A percentile compares a stretch with the other conserved stretches of the same genome.
phyloP scores from a whole-genome alignment of 2,797 vertebrate species.

The Esox lucius region DNA sequence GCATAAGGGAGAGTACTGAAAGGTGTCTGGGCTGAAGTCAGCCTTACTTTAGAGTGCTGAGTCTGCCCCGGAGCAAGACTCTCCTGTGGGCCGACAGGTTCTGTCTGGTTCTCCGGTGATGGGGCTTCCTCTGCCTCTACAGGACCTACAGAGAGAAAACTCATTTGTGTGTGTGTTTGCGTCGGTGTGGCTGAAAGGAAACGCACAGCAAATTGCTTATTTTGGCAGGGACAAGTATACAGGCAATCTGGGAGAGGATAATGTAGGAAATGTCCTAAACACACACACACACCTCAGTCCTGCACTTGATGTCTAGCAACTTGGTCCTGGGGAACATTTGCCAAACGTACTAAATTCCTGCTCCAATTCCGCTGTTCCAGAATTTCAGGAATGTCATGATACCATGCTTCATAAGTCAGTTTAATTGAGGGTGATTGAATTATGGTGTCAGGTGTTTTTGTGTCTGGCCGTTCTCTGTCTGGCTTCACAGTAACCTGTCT shows the following conservation, averaged over 20 bases:
- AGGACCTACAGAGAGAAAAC: slow-evolving; percentile 35
- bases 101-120: background rate
- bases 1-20: slow-evolving; percentile 1
- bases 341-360: slow-evolving; percentile 53
- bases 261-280: slow-evolving; percentile 44
- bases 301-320: slow-evolving; percentile 35
- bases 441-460: slow-evolving; percentile 52
- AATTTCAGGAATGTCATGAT: slow-evolving; percentile 62
- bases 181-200: slow-evolving; percentile 32
- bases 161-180: slow-evolving; percentile 21
- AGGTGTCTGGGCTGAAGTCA: background rate
- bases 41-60: slow-evolving; percentile 42
- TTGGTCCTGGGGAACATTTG: slow-evolving; percentile 46
- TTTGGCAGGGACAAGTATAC: slow-evolving; percentile 52
- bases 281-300: slow-evolving; percentile 9
- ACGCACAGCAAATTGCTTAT: slow-evolving; percentile 61
- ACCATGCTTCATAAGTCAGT: slow-evolving; percentile 41
- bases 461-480: slow-evolving; percentile 9
- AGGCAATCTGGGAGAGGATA: slow-evolving; percentile 41
- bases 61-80: slow-evolving; percentile 18
- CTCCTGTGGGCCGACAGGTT: slow-evolving; percentile 15
- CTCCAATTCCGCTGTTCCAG: slow-evolving; percentile 47
- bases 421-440: slow-evolving; percentile 51
- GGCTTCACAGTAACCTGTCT: background rate
- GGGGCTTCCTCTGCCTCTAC: background rate